These are phyloP conservation scores for Heliconius melpomene DNA, from an alignment of 1,140 invertebrate genomes.

Conservation along the genomic window DNA sequence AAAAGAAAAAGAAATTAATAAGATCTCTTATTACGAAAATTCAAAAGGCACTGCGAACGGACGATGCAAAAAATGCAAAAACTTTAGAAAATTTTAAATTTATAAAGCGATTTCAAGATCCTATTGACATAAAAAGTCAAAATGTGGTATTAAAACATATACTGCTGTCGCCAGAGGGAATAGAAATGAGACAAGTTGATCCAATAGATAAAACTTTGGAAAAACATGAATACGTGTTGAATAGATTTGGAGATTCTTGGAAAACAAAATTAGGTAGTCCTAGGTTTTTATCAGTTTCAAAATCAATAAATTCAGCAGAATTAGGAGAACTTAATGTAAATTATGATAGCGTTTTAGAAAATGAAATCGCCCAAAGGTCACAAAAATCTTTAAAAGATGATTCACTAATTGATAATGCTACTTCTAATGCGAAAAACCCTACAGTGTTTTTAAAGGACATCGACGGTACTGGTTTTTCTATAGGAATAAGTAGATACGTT, in stretches of 20 bases:
- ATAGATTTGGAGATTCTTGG: constrained; percentile 51
- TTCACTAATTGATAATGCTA: neutral
- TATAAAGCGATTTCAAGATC: constrained; percentile 64
- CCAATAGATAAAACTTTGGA: constrained; percentile 59
- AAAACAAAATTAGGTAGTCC: constrained; percentile 46
- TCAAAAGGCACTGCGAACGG: constrained; percentile 62
- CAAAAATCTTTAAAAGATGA: constrained; percentile 59
- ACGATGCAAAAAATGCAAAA: constrained; percentile 36
- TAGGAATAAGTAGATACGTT: constrained; percentile 67
- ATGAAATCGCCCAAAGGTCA: constrained; percentile 60
- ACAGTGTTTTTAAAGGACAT: constrained; percentile 67
- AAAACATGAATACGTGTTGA: constrained; percentile 40
- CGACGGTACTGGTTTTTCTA: constrained; percentile 65
- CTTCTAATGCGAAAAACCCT: constrained; percentile 29
- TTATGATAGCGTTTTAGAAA: constrained; percentile 54
- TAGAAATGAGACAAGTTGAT: constrained; percentile 54
- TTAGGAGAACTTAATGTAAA: constrained; percentile 53
- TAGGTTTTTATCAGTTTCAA: constrained; percentile 50
- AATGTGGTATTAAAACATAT: neutral
- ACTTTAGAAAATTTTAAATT: constrained; percentile 48
- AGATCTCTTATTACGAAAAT: constrained; percentile 66
- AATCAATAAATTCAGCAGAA: constrained; percentile 66
- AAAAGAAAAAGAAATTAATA: constrained; percentile 67
- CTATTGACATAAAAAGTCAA: constrained; percentile 46
- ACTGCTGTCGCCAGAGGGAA: neutral